Base-by-base conservation (phyloP, 37 sponge, comb jelly and placozoan species). In the Oopsacas minuta region DNA sequence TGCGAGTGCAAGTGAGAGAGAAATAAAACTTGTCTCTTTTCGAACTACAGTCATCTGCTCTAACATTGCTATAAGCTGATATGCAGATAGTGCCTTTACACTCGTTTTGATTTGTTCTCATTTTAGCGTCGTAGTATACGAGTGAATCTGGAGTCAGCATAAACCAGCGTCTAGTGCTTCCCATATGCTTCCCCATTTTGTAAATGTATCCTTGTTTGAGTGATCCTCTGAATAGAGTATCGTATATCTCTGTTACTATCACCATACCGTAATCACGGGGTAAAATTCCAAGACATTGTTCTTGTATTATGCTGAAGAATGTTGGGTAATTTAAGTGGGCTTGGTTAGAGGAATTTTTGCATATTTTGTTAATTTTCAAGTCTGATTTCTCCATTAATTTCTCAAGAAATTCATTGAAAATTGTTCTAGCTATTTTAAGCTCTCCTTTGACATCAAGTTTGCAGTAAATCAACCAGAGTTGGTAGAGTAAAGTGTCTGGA, bases 311-410 rank as follows among this genome's bases (percentile, higher is more conserved):
- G 28, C 75, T 61, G 28, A 61, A 34, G 75, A 61, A 61, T 3
- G 75, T n/a, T 20, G 75, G 75, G 75, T 32, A 61, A 34, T 61
- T n/a, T 3, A 61, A n/a, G 28, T 61, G 75, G 22, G 75, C 22
- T 20, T 61, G 22, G 20, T 7, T 5, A 34, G 20, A n/a, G 1
- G 30, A 3, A 61, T 61, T 34, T 7, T 61, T n/a, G 22, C 20
- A 34, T 32, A 34, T 3, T 10, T 61, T n/a, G 7, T 5, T 3
- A 34, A 12, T 5, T 10, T 5, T 10, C 20, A 61, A 25, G 7
- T 61, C 75, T 25, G 75, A 61, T 61, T 61, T 61, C 7, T 61
- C 75, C 75, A 61, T 20, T n/a, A 61, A 61, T 61, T 61, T 61
- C 22, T 5, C 20, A 25, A 61, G 7, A 34, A 61, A 61, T 61